Conservation (phyloP, 2,797 vertebrate species). For the Molossus molossus region DNA sequence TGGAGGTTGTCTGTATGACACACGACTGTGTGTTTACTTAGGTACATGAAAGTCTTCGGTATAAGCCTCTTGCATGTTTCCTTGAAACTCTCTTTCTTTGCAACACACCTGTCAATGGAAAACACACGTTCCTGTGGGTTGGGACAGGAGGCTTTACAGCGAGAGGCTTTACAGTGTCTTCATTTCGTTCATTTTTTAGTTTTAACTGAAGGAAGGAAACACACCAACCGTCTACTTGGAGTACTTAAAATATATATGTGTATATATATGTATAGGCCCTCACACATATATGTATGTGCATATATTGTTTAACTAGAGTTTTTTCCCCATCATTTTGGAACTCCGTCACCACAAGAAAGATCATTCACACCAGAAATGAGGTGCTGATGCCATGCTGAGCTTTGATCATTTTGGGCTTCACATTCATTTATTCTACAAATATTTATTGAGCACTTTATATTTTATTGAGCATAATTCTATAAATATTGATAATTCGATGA, state of each 20-base stretch:
- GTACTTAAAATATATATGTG: no score
- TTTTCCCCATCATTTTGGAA: neutral
- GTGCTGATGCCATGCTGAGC: neutral
- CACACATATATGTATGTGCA: no score
- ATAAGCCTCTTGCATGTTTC: neutral
- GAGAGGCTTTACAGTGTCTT: neutral
- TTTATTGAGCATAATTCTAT: neutral
- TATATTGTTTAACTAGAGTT: neutral
- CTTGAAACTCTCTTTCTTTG: neutral
- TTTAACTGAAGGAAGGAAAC: neutral
- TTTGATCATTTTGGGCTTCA: neutral
- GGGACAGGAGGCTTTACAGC: no score
- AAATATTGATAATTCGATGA: neutral
- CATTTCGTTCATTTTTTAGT: neutral
- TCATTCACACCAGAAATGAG: neutral
- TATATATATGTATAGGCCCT: no score
- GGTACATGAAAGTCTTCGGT: neutral
- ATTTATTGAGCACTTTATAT: neutral
- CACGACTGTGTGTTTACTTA: neutral
- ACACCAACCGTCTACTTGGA: neutral
- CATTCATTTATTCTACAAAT: neutral
- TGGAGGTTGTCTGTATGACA: neutral
- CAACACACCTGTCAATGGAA: neutral
- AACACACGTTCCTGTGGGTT: neutral
- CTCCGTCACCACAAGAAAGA: no score